A percentile compares a stretch with the other conserved stretches of the same genome.
Conservation (phyloP, 2,888 invertebrate genomes). For the Ischnura elegans region DNA sequence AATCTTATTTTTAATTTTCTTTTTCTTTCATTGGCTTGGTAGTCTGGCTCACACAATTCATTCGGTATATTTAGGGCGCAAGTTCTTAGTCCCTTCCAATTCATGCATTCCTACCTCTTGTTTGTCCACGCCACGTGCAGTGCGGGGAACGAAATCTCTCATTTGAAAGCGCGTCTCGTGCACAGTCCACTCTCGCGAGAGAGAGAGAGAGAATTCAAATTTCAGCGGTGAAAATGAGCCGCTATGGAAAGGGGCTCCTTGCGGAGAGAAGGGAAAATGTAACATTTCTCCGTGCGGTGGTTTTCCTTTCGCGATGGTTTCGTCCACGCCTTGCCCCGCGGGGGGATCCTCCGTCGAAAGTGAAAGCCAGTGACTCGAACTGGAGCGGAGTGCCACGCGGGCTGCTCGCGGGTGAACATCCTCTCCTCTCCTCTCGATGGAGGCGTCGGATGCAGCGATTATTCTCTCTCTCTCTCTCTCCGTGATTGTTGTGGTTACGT, state of each 20-base stretch:
- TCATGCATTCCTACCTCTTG: too few species aligned
- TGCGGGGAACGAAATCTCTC: too few species aligned
- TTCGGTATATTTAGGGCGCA: too few species aligned
- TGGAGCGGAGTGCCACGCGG: neutral
- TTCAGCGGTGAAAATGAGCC: neutral
- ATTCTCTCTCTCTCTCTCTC: too few species aligned
- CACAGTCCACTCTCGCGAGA: too few species aligned
- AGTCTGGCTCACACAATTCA: too few species aligned
- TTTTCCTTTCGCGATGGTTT: neutral
- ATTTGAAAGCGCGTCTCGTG: too few species aligned
- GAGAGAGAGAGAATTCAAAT: neutral
- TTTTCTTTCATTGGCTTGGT: too few species aligned
- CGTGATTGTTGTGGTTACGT: neutral
- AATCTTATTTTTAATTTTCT: too few species aligned
- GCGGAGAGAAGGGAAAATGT: neutral
- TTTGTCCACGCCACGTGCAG: too few species aligned
- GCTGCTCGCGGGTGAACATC: neutral
- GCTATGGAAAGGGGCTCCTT: neutral
- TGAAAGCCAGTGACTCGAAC: neutral
- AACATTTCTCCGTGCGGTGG: neutral
- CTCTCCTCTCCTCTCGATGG: neutral
- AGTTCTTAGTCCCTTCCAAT: too few species aligned
- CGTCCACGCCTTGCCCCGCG: neutral
- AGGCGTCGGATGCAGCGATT: neutral
- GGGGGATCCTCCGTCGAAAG: constrained; percentile 7